Base-by-base conservation (phyloP, 2,888 invertebrate species). In the Eristalis intricaria region DNA sequence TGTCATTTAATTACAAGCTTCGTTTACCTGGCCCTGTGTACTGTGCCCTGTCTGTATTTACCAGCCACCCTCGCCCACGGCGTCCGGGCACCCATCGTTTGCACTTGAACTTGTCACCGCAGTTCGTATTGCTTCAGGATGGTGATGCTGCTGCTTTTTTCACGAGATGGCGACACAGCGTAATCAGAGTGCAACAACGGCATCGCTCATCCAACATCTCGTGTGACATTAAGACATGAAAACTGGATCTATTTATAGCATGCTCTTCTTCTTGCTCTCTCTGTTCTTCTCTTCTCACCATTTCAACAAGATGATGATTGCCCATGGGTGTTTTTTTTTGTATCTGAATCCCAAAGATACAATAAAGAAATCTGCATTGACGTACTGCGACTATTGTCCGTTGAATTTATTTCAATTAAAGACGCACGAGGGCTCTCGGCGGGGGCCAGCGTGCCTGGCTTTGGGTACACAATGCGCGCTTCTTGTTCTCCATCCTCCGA, bases 401-500 rank as follows among this genome's bases (percentile, higher is more conserved):
- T 38, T 74, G 61, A 80, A 69, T 80, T 80, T 73, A 69, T 68
- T 74, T 80, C 80, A 80, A 80, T 80, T 80, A 68, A 68, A 74
- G 68, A 68, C 68, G 63, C 22, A 77, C 60, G 22, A 50, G 23
- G 58, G 8, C 58, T 60, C 38, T 64, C 32, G 29, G 5, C 29
- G 1, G 29, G 35, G 19, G 64, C 8, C n/a, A 38, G 15, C 15
- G n/a, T n/a, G 50, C 50, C 1, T 19, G 50, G 8, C 50, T 50
- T 50, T 50, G 50, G 8, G 8, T 50, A 60, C 60, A 60, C 13
- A 60, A 26, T 3, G 60, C 13, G 26, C 26, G 60, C 60, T 60
- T 60, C 5, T 60, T 26, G 11, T 60, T 26, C 26, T 13, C 60
- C 13, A 2, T 2, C 15, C 26, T 60, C 26, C 60, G 26, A 7